These are phyloP conservation scores for Halictus quadricinctus DNA, from an alignment of 2,888 invertebrate genomes.

Conservation along the genomic window DNA sequence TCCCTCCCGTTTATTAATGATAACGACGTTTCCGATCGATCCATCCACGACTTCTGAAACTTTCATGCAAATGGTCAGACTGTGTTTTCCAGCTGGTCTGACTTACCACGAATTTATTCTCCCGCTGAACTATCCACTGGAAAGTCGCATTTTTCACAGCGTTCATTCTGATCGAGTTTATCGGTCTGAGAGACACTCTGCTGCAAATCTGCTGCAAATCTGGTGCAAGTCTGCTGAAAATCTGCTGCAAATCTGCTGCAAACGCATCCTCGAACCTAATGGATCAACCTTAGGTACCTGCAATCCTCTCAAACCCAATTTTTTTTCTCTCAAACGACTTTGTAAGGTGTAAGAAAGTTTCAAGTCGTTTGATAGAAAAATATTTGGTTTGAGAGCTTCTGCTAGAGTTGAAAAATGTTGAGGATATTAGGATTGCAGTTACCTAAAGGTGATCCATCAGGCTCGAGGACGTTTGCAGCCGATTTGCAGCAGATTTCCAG, in stretches of 20 bases:
- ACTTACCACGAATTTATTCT: background rate
- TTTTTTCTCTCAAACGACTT: too few species aligned
- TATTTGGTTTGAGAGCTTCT: too few species aligned
- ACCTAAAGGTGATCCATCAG: too few species aligned
- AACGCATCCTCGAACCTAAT: background rate
- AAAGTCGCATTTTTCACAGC: background rate
- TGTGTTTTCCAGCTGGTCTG: background rate
- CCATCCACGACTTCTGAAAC: slow-evolving; percentile 12
- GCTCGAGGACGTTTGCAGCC: too few species aligned
- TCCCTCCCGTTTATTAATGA: slow-evolving; percentile 47
- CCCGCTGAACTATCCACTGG: background rate
- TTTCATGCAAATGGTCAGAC: background rate
- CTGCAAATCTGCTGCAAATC: background rate
- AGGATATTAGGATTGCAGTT: too few species aligned
- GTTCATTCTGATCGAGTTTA: background rate
- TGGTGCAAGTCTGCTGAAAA: background rate
- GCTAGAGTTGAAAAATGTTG: too few species aligned
- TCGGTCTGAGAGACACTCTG: background rate
- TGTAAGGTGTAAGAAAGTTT: too few species aligned
- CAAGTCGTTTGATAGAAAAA: too few species aligned
- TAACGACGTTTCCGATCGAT: slow-evolving; percentile 33
- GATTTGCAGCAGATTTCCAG: too few species aligned
- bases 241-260: too few species aligned
- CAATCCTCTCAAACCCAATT: background rate
- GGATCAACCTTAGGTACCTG: background rate